These are phyloP conservation scores for Physocephala rufipes DNA, from an alignment of 2,888 invertebrate genomes.

Conservation along the genomic window DNA sequence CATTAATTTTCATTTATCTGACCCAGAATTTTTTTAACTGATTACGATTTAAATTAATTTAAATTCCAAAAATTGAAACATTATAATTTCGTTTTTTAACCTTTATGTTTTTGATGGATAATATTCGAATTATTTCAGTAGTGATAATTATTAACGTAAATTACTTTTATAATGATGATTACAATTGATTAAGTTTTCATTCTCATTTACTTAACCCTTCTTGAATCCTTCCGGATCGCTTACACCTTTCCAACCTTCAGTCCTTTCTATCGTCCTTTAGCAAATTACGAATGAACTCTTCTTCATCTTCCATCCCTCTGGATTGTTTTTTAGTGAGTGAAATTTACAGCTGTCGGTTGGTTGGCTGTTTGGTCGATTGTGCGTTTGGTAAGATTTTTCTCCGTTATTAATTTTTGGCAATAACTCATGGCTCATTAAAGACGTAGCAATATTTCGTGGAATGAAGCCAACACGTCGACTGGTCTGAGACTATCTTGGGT, in stretches of 20 bases:
- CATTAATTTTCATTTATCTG: too few species aligned
- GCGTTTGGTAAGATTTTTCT: slow-evolving; percentile 3
- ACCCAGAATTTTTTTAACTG: too few species aligned
- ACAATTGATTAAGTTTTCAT: too few species aligned
- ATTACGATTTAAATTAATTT: too few species aligned
- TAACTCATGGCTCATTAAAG: slow-evolving; percentile 36
- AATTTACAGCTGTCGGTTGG: background rate
- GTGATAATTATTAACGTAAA: too few species aligned
- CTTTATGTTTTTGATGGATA: too few species aligned
- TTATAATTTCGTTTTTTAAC: too few species aligned
- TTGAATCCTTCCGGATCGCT: background rate
- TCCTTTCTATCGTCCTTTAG: background rate
- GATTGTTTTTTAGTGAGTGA: background rate
- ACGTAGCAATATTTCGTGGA: slow-evolving; percentile 14
- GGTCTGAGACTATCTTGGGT: too few species aligned
- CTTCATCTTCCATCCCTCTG: too few species aligned
- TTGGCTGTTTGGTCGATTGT: background rate
- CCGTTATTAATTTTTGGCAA: slow-evolving; percentile 36
- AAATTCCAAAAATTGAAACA: too few species aligned
- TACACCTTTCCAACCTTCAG: background rate
- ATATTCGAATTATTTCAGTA: too few species aligned
- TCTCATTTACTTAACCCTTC: background rate
- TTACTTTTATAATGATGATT: too few species aligned
- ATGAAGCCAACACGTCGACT: background rate
- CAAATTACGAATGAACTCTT: background rate